phyloP scores from a whole-genome alignment of 2,888 invertebrate species.

The Pharmacophagus antenor region DNA sequence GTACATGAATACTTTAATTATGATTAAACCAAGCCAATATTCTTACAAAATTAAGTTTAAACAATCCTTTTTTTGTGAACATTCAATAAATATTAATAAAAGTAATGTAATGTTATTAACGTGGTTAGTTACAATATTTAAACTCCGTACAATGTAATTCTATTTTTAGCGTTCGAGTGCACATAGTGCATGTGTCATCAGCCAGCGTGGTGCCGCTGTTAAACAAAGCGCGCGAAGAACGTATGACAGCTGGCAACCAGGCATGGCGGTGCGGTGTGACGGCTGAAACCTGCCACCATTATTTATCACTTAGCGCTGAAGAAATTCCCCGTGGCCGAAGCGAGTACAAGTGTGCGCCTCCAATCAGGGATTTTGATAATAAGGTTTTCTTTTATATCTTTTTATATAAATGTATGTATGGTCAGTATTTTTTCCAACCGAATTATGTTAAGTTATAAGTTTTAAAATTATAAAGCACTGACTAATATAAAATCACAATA shows the following conservation, averaged over 20 bases:
- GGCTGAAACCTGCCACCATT: slow-evolving; percentile 88
- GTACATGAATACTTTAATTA: no score
- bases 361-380: slow-evolving; percentile 83
- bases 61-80: no score
- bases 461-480: neutral
- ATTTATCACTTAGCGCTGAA: slow-evolving; percentile 83
- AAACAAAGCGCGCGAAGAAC: slow-evolving; percentile 66
- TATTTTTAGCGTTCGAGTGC: slow-evolving; percentile 79
- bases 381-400: slow-evolving; percentile 63
- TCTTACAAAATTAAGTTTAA: no score
- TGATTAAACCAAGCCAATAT: no score
- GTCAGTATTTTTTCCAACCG: no score
- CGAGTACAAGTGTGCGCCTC: slow-evolving; percentile 87
- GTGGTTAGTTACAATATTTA: no score
- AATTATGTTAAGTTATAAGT: neutral
- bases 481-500: no score
- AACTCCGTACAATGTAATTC: neutral
- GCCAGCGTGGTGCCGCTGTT: slow-evolving; percentile 82
- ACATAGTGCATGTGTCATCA: slow-evolving; percentile 85
- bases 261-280: slow-evolving; percentile 80
- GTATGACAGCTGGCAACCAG: slow-evolving; percentile 72
- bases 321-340: slow-evolving; percentile 83
- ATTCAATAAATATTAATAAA: no score
- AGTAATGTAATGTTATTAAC: no score
- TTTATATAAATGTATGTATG: neutral